Percentiles rank a stretch among this genome's conserved stretches.
These are phyloP conservation scores for Sycophila texana DNA, from an alignment of 2,888 invertebrate genomes.

Conservation along the genomic window DNA sequence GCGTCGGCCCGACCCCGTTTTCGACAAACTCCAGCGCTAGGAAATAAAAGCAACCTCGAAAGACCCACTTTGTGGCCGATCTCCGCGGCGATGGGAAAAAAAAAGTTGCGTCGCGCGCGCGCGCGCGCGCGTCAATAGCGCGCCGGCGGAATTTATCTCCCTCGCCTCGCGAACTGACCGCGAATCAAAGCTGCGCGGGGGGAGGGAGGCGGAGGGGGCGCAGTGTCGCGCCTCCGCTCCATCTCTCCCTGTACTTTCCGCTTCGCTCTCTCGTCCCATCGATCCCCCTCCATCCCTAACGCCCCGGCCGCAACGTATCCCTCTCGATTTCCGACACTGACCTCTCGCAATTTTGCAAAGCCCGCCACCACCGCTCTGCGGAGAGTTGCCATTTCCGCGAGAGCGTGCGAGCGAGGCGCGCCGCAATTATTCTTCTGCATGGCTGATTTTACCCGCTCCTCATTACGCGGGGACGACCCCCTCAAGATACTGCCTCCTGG, in stretches of 20 bases:
- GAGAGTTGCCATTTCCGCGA: neutral
- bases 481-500: neutral
- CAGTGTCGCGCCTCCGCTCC: neutral
- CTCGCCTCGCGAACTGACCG: neutral
- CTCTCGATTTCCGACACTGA: slow-evolving; percentile 64
- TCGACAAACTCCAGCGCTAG: slow-evolving; percentile 3
- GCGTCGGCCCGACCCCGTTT: neutral
- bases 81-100: no score
- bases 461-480: neutral
- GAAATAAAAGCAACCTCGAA: neutral
- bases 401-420: neutral
- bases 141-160: neutral
- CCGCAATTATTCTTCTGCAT: slow-evolving; percentile 14
- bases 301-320: slow-evolving; percentile 40
- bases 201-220: neutral
- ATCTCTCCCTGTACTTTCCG: slow-evolving; percentile 7
- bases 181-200: neutral
- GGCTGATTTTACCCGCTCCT: slow-evolving; percentile 11
- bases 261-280: slow-evolving; percentile 36
- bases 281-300: slow-evolving; percentile 21
- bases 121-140: neutral
- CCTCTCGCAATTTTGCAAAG: slow-evolving; percentile 66
- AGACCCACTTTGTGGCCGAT: no score
- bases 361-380: slow-evolving; percentile 48
- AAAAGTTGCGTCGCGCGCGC: no score